Conservation (phyloP, 2,888 invertebrate species). For the Drosophila kuntzei region DNA sequence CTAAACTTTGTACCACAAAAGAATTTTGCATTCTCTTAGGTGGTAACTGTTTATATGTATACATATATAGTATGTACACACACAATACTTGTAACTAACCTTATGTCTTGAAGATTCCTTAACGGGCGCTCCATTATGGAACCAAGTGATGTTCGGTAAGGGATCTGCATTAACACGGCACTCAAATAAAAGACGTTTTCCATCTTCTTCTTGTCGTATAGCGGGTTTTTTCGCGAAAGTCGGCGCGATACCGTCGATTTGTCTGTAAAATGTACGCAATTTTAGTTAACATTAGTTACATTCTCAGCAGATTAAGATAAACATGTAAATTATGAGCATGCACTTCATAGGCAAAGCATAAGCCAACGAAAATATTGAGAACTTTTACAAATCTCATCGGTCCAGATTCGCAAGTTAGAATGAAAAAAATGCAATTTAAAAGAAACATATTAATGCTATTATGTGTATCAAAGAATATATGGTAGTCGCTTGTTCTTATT, state of each 20-base stretch:
- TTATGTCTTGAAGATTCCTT: slow-evolving; percentile 94
- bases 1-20: too few relatives aligned
- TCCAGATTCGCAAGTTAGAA: not conserved
- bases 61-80: too few relatives aligned
- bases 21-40: not conserved
- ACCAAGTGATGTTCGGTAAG: slow-evolving; percentile 95
- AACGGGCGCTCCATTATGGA: slow-evolving; percentile 93
- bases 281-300: not conserved
- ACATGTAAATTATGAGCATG: slow-evolving; percentile 7
- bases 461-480: too few relatives aligned
- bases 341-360: not conserved
- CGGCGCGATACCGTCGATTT: slow-evolving; percentile 98
- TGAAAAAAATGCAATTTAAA: too few relatives aligned
- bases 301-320: not conserved
- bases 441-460: too few relatives aligned
- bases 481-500: too few relatives aligned
- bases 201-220: slow-evolving; percentile 98
- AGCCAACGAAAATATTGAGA: not conserved
- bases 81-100: too few relatives aligned
- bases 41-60: not conserved
- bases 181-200: slow-evolving; percentile 96
- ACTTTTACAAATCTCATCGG: not conserved
- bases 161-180: slow-evolving; percentile 98
- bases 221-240: slow-evolving; percentile 99
- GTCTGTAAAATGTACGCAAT: slow-evolving; percentile 87